A percentile compares a stretch with the other conserved stretches of the same genome.
Conservation (phyloP, 2,113 vertebrate genomes). For the Lonchura striata region DNA sequence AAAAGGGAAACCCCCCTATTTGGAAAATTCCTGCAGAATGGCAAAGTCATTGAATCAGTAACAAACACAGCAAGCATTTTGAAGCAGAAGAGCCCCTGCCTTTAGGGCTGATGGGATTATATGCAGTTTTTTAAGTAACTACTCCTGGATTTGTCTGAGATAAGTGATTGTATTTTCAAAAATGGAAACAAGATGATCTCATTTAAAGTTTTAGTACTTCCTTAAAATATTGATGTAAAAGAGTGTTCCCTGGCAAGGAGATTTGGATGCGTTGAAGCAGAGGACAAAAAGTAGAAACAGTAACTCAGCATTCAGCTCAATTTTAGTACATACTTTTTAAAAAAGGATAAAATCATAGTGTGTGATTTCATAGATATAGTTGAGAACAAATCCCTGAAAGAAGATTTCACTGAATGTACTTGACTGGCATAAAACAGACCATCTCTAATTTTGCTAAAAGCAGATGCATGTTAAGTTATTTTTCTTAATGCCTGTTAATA, state of each 20-base stretch:
- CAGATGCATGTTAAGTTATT: neutral
- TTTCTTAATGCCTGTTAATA: neutral
- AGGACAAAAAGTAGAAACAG: neutral
- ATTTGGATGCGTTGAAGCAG: neutral
- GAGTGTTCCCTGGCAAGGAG: neutral
- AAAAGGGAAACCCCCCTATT: neutral
- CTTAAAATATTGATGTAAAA: neutral
- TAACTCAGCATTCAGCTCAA: neutral
- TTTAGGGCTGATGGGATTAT: neutral
- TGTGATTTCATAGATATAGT: neutral
- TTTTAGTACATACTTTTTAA: neutral
- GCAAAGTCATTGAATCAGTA: neutral
- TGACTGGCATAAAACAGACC: neutral
- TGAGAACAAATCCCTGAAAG: neutral
- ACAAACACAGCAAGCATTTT: neutral
- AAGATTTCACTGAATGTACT: neutral
- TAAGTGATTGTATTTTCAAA: neutral
- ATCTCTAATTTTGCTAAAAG: neutral
- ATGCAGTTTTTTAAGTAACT: neutral
- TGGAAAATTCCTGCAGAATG: slow-evolving; percentile 3
- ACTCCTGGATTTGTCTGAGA: neutral
- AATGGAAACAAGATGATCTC: neutral
- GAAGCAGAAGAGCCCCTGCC: neutral
- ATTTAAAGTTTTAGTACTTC: neutral
- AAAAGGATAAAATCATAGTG: neutral